Percentiles rank a stretch among this genome's conserved stretches.
Conservation (phyloP, 2,113 vertebrate species). For the Camelus bactrianus region DNA sequence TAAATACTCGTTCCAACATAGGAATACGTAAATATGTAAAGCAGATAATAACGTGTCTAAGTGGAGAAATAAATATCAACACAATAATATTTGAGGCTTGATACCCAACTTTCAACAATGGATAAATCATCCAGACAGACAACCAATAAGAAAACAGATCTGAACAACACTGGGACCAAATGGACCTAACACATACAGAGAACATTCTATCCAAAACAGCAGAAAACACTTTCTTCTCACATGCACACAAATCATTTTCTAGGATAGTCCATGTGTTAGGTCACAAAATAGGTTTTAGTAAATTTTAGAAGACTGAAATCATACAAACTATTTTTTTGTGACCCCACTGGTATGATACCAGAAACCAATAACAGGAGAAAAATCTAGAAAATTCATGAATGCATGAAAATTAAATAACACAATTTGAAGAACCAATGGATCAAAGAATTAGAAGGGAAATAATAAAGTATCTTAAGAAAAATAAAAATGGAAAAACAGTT, state of each 20-base stretch:
- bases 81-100: not conserved
- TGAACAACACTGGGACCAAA: not conserved
- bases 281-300: too few species aligned
- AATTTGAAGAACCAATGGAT: not conserved
- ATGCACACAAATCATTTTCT: too few species aligned
- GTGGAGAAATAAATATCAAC: not conserved
- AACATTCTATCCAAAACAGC: not conserved
- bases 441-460: not conserved
- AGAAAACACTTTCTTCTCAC: not conserved
- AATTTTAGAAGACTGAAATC: too few species aligned
- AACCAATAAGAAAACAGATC: not conserved
- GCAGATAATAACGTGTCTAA: not conserved
- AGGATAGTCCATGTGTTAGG: too few species aligned
- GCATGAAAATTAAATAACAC: not conserved
- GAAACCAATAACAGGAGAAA: not conserved
- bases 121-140: not conserved
- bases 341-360: not conserved
- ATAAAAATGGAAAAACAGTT: not conserved
- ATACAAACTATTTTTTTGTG: not conserved
- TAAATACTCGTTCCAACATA: not conserved
- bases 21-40: not conserved
- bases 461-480: not conserved
- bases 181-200: not conserved
- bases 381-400: not conserved
- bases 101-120: not conserved